Evolutionary conservation across 2,113 vertebrate species (phyloP).

Genomic region (Plecturocebus donacophilus): DNA sequence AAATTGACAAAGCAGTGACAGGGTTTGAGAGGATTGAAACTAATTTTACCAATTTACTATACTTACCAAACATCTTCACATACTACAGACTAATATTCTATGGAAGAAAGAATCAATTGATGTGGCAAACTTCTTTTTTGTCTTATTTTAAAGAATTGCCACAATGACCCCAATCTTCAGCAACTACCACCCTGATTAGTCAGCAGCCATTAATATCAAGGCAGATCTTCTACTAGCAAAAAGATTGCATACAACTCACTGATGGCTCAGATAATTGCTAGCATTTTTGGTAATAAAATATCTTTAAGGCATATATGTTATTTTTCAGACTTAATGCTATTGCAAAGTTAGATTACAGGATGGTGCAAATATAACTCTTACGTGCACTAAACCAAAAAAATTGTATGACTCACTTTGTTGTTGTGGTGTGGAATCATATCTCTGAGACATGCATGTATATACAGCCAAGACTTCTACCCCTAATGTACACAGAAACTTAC

Average conservation of each 20-base stretch:
- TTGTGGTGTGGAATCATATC: background rate
- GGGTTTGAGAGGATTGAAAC: background rate
- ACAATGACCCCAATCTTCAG: background rate
- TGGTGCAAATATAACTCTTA: background rate
- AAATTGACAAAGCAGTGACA: background rate
- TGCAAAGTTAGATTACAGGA: background rate
- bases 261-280: background rate
- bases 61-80: background rate
- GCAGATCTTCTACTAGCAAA: background rate
- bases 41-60: background rate
- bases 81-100: background rate
- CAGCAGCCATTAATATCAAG: background rate
- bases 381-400: background rate
- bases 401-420: background rate
- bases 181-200: background rate
- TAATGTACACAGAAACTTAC: background rate
- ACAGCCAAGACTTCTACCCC: background rate
- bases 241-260: background rate
- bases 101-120: background rate
- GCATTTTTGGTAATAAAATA: background rate
- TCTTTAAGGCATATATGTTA: background rate
- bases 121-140: background rate
- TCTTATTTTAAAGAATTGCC: background rate
- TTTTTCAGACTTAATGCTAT: background rate
- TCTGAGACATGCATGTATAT: background rate